phyloP scores from a whole-genome alignment of 2,113 vertebrate genomes.

The Hemicordylus capensis region DNA sequence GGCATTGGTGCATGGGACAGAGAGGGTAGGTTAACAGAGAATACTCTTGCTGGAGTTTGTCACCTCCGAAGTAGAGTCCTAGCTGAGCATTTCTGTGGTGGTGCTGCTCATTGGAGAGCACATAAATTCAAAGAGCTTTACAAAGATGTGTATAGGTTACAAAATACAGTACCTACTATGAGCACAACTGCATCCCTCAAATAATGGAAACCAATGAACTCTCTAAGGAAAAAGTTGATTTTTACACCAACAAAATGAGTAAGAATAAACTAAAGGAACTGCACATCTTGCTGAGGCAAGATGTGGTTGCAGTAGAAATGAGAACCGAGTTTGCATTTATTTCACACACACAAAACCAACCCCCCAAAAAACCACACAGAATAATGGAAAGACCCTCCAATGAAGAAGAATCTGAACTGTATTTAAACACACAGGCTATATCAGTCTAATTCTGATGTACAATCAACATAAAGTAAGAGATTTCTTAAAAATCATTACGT shows the following conservation, averaged over 20 bases:
- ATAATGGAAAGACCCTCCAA: background rate
- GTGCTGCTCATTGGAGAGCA: background rate
- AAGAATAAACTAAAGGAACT: background rate
- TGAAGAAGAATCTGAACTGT: background rate
- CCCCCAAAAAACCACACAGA: too few species aligned
- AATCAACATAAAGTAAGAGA: background rate
- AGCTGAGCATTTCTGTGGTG: background rate
- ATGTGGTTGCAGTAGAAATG: background rate
- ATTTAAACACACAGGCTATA: background rate
- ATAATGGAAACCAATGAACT: background rate
- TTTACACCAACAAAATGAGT: background rate
- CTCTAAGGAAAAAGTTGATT: background rate
- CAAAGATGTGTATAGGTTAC: too few species aligned
- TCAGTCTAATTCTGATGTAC: background rate
- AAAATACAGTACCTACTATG: too few species aligned
- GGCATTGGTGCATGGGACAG: too few species aligned
- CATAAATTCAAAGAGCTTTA: background rate
- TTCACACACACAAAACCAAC: background rate
- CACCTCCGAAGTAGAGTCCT: background rate
- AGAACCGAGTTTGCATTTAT: background rate
- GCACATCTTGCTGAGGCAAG: background rate
- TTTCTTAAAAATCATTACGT: background rate
- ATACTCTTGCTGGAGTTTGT: background rate
- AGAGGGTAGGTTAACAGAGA: too few species aligned
- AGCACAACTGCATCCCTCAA: background rate